These are phyloP conservation scores for Lathronympha strigana DNA, from an alignment of 2,888 invertebrate species.

Conservation along the genomic window DNA sequence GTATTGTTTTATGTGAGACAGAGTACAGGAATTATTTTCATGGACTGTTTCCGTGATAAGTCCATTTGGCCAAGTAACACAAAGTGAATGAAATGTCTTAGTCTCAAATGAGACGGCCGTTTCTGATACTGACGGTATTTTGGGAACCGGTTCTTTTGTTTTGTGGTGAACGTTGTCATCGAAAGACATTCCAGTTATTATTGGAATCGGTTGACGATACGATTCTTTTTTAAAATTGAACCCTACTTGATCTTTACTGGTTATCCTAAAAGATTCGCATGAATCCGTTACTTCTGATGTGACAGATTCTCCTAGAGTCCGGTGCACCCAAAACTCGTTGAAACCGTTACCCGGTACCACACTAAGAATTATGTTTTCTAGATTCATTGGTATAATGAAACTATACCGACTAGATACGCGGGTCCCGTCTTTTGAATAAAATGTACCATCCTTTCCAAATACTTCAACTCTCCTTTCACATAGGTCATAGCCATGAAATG, in stretches of 20 bases:
- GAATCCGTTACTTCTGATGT: slow-evolving; percentile 52
- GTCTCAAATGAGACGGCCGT: slow-evolving; percentile 51
- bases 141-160: slow-evolving; percentile 49
- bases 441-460: slow-evolving; percentile 71
- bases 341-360: slow-evolving; percentile 63
- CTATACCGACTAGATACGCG: slow-evolving; percentile 63
- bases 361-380: slow-evolving; percentile 67
- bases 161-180: slow-evolving; percentile 48
- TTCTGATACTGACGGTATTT: slow-evolving; percentile 44
- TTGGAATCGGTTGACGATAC: slow-evolving; percentile 51
- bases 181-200: slow-evolving; percentile 42
- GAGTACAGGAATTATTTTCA: slow-evolving; percentile 59
- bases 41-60: slow-evolving; percentile 71
- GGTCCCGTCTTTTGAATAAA: slow-evolving; percentile 73
- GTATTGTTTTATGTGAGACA: slow-evolving; percentile 74
- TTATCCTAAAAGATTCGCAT: slow-evolving; percentile 72
- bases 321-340: slow-evolving; percentile 74
- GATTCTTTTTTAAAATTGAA: slow-evolving; percentile 68
- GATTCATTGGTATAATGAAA: slow-evolving; percentile 68
- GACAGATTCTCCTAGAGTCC: slow-evolving; percentile 60
- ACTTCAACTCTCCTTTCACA: slow-evolving; percentile 74
- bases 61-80: slow-evolving; percentile 76
- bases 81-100: slow-evolving; percentile 62
- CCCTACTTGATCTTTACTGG: slow-evolving; percentile 64
- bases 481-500: slow-evolving; percentile 72